phyloP scores from a whole-genome alignment of 2,113 vertebrate genomes.

The Diadophis punctatus region DNA sequence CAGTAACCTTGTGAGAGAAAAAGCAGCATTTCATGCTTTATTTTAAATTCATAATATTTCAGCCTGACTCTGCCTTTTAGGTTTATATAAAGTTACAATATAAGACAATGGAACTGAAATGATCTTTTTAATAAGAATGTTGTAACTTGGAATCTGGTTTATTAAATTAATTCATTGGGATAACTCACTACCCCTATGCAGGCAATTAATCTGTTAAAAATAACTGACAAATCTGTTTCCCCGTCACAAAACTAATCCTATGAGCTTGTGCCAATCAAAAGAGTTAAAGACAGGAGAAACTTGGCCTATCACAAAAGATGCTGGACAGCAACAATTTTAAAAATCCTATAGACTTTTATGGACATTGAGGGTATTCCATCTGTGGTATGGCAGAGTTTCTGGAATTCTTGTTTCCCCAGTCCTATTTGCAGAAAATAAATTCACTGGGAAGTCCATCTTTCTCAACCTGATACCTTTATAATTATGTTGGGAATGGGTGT shows the following conservation, averaged over 20 bases:
- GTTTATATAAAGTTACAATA: neutral
- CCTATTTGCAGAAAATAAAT: neutral
- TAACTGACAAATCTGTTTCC: neutral
- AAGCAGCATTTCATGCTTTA: neutral
- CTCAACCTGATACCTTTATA: neutral
- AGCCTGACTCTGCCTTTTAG: neutral
- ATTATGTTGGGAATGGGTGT: neutral
- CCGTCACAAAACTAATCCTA: neutral
- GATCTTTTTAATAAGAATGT: neutral
- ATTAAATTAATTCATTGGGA: neutral
- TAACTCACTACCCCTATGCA: neutral
- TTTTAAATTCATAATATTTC: neutral
- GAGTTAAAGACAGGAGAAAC: neutral
- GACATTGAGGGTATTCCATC: neutral
- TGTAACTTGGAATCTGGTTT: neutral
- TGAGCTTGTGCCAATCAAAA: neutral
- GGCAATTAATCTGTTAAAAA: neutral
- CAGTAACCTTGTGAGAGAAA: neutral
- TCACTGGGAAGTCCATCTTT: neutral
- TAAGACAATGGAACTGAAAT: neutral
- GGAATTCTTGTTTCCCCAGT: neutral
- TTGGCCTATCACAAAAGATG: neutral
- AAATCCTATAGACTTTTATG: neutral
- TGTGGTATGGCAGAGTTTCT: neutral
- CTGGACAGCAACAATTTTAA: neutral